Conservation (phyloP, 1,140 invertebrate genomes). For the Procambarus virginalis region DNA sequence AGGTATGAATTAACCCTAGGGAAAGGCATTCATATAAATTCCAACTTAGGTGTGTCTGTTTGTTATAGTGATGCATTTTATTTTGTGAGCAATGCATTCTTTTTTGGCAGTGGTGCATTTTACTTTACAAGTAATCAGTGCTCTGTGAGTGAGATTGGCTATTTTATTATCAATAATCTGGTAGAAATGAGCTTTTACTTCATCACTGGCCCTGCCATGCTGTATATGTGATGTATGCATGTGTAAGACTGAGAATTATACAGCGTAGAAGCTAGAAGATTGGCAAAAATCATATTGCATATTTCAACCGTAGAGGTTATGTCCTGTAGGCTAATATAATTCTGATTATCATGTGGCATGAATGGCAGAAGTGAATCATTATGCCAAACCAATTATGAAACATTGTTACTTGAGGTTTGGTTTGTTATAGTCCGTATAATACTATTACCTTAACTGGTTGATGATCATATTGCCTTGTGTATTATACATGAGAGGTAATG, state of each 20-base stretch:
- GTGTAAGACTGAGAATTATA: conserved; percentile 22
- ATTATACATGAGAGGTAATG: not conserved
- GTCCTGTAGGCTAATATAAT: conserved; percentile 16
- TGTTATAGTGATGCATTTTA: conserved; percentile 45
- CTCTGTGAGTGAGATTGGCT: conserved; percentile 33
- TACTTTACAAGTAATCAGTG: conserved; percentile 43
- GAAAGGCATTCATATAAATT: not conserved
- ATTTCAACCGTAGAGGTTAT: conserved; percentile 10
- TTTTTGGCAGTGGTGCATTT: conserved; percentile 57
- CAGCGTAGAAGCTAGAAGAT: not conserved
- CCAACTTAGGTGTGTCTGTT: conserved; percentile 23
- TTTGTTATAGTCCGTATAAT: not conserved
- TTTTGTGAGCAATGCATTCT: conserved; percentile 46
- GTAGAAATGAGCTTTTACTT: conserved; percentile 3
- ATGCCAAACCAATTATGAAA: conserved; percentile 13
- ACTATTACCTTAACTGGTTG: conserved; percentile 18
- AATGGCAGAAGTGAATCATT: conserved; percentile 29
- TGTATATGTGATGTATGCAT: conserved; percentile 51
- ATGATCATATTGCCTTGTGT: not conserved
- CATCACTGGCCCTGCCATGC: conserved; percentile 12
- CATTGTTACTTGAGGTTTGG: conserved; percentile 11
- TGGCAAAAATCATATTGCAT: conserved; percentile 5
- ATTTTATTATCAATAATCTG: conserved; percentile 6
- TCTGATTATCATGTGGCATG: conserved; percentile 15
- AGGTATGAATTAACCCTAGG: conserved; percentile 41